Evolutionary conservation across 2,797 vertebrate species (phyloP).

Genomic region (Pangasius krempfi): DNA sequence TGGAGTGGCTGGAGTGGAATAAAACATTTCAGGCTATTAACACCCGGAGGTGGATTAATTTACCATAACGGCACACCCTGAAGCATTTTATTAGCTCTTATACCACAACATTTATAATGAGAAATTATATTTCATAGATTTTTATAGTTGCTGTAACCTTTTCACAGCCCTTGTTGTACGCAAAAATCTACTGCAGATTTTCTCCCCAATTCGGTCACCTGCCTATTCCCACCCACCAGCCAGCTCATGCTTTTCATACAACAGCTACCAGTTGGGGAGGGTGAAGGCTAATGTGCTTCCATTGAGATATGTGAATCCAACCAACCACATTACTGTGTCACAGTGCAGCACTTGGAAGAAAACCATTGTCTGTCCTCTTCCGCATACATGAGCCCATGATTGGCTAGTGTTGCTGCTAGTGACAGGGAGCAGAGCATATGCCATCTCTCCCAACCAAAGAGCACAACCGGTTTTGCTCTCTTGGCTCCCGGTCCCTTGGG

Average conservation of each 20-base stretch:
- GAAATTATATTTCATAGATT: not conserved
- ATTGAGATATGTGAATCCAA: not conserved
- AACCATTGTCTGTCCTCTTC: not conserved
- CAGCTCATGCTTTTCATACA: not conserved
- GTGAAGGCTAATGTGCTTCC: not conserved
- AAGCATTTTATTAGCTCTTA: not conserved
- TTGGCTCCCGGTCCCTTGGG: not conserved
- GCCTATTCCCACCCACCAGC: not conserved
- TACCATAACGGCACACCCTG: not conserved
- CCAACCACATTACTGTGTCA: not conserved
- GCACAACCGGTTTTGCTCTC: not conserved
- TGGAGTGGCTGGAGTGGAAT: not conserved
- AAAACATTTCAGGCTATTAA: too few species aligned
- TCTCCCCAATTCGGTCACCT: not conserved
- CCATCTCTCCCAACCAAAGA: not conserved
- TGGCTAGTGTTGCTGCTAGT: not conserved
- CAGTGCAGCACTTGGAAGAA: not conserved
- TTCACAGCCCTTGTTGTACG: not conserved
- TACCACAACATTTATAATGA: not conserved
- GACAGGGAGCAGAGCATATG: not conserved
- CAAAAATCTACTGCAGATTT: not conserved
- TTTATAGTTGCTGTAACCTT: not conserved
- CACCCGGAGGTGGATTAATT: not conserved
- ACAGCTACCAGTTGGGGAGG: not conserved
- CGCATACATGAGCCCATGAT: not conserved